Evolutionary conservation across 1,140 invertebrate genomes (phyloP).

Genomic region (Acromyrmex charruanus): DNA sequence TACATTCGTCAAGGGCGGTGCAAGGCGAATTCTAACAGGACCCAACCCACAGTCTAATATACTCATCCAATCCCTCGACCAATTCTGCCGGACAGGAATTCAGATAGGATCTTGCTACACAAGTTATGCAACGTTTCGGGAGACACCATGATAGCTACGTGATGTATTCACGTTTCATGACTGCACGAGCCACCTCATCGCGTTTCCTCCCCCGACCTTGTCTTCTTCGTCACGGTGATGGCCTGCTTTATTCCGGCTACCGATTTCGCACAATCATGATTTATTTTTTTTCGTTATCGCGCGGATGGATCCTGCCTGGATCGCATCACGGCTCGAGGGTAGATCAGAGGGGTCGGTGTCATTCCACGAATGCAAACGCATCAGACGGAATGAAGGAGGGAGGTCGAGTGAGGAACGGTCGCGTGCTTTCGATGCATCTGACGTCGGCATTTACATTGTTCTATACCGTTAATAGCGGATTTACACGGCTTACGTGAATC

Average conservation of each 20-base stretch:
- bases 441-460: conserved; percentile 57
- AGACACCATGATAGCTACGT: conserved; percentile 69
- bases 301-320: conserved; percentile 36
- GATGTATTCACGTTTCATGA: conserved; percentile 67
- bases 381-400: background rate
- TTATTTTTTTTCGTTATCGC: conserved; percentile 71
- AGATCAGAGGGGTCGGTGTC: conserved; percentile 30
- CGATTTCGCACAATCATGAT: conserved; percentile 69
- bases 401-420: background rate
- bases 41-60: conserved; percentile 74
- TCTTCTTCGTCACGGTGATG: background rate
- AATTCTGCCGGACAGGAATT: conserved; percentile 57
- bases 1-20: conserved; percentile 80
- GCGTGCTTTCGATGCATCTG: conserved; percentile 61
- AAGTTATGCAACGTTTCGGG: conserved; percentile 72
- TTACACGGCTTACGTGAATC: conserved; percentile 57
- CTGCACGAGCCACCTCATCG: conserved; percentile 36
- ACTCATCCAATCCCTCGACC: conserved; percentile 71
- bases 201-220: conserved; percentile 14
- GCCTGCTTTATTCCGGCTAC: conserved; percentile 28
- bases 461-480: conserved; percentile 54
- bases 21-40: conserved; percentile 76
- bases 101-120: conserved; percentile 74
- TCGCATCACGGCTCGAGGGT: conserved; percentile 9
- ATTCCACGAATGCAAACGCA: conserved; percentile 23